Conservation (phyloP, 2,113 vertebrate species). For the Boulengeromyrus knoepffleri region DNA sequence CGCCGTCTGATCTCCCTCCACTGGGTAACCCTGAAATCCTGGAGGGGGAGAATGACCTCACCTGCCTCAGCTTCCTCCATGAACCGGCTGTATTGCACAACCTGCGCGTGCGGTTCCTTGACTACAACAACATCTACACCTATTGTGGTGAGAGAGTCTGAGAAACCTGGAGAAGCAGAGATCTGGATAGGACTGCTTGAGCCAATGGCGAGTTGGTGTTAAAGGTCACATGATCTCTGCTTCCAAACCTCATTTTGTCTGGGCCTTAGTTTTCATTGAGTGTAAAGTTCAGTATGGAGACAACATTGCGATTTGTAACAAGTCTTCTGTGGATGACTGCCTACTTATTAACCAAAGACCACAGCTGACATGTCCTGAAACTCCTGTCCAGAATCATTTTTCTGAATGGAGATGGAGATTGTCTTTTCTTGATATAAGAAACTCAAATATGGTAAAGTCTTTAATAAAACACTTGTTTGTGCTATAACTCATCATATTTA, state of each 20-base stretch:
- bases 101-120: slow-evolving; percentile 62
- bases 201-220: not conserved
- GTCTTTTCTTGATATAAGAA: not conserved
- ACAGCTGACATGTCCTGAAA: not conserved
- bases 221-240: slow-evolving; percentile 27
- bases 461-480: not conserved
- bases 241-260: not conserved
- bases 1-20: slow-evolving; percentile 50
- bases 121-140: slow-evolving; percentile 68
- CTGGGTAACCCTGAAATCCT: slow-evolving; percentile 67
- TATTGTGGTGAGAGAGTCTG: slow-evolving; percentile 59
- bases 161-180: not conserved
- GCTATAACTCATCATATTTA: not conserved
- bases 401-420: not conserved
- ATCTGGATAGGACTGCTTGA: not conserved
- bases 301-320: slow-evolving; percentile 6
- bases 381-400: not conserved
- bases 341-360: slow-evolving; percentile 9
- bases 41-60: slow-evolving; percentile 62
- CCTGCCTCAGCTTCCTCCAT: slow-evolving; percentile 65
- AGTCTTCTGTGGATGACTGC: not conserved
- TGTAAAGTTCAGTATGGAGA: slow-evolving; percentile 40
- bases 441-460: not conserved
- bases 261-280: slow-evolving; percentile 25
- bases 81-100: slow-evolving; percentile 70